Evolutionary conservation across 2,888 invertebrate species (phyloP).

Genomic region (Eustalomyia histrio): DNA sequence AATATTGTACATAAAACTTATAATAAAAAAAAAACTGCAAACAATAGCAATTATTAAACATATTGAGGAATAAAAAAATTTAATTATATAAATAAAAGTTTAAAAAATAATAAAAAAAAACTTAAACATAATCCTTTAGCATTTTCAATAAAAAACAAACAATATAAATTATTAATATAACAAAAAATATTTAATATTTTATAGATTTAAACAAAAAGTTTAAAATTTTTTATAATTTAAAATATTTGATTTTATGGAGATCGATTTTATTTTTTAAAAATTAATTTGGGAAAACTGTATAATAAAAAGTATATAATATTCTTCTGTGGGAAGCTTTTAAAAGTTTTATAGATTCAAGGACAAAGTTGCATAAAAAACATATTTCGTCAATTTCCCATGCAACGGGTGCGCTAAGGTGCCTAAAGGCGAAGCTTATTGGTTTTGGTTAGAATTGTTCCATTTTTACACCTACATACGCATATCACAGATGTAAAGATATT

Average conservation of each 20-base stretch:
- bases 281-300: not conserved
- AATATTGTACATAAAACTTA: slow-evolving; percentile 58
- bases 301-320: too few species aligned
- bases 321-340: too few species aligned
- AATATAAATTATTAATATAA: slow-evolving; percentile 38
- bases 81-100: slow-evolving; percentile 44
- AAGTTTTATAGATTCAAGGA: too few species aligned
- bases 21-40: slow-evolving; percentile 55
- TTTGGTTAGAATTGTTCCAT: too few species aligned
- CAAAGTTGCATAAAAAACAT: too few species aligned
- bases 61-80: slow-evolving; percentile 67
- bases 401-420: too few species aligned
- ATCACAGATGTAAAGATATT: too few species aligned
- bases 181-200: slow-evolving; percentile 44
- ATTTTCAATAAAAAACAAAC: slow-evolving; percentile 49
- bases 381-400: too few species aligned
- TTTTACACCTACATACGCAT: too few species aligned
- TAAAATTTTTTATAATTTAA: slow-evolving; percentile 19
- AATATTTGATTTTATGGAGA: slow-evolving; percentile 12
- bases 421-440: too few species aligned
- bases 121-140: slow-evolving; percentile 57
- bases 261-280: not conserved
- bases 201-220: slow-evolving; percentile 11
- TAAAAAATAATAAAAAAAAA: slow-evolving; percentile 31
- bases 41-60: slow-evolving; percentile 76